Conservation (phyloP, 2,888 invertebrate genomes). For the Drosophila acutilabella region DNA sequence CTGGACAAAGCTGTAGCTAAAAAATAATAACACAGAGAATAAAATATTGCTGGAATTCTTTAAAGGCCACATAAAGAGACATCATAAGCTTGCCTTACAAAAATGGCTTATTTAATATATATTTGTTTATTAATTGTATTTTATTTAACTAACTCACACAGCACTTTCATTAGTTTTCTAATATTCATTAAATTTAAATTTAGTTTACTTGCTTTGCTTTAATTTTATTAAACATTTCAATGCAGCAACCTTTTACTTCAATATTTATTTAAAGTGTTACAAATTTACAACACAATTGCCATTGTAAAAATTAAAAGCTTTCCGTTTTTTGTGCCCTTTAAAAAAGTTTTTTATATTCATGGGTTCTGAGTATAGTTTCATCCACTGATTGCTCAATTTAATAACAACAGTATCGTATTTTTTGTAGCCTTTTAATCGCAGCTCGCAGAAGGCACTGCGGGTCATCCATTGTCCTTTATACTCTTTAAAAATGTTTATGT, state of each 20-base stretch:
- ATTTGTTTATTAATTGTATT: too few relatives aligned
- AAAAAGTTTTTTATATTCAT: not conserved
- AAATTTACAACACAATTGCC: not conserved
- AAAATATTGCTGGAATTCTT: too few relatives aligned
- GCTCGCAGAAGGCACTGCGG: too few relatives aligned
- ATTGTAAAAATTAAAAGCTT: not conserved
- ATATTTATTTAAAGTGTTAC: not conserved
- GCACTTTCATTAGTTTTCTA: too few relatives aligned
- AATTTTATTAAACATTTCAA: too few relatives aligned
- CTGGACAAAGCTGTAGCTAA: not conserved
- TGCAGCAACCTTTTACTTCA: too few relatives aligned
- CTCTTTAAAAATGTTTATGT: not conserved
- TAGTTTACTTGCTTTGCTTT: too few relatives aligned
- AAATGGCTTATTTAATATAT: too few relatives aligned
- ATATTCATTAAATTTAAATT: too few relatives aligned
- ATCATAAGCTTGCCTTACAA: too few relatives aligned
- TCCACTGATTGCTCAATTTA: slow-evolving; percentile 34
- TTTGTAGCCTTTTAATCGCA: not conserved
- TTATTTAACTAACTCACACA: too few relatives aligned
- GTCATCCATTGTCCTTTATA: not conserved
- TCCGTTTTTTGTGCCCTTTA: not conserved
- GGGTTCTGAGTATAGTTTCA: slow-evolving; percentile 8
- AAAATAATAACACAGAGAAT: not conserved
- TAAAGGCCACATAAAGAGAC: too few relatives aligned
- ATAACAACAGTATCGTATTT: slow-evolving; percentile 13